Percentiles rank a stretch among this genome's conserved stretches.
Evolutionary conservation across 1,140 invertebrate species (phyloP).

Genomic region (Notospermus geniculatus): DNA sequence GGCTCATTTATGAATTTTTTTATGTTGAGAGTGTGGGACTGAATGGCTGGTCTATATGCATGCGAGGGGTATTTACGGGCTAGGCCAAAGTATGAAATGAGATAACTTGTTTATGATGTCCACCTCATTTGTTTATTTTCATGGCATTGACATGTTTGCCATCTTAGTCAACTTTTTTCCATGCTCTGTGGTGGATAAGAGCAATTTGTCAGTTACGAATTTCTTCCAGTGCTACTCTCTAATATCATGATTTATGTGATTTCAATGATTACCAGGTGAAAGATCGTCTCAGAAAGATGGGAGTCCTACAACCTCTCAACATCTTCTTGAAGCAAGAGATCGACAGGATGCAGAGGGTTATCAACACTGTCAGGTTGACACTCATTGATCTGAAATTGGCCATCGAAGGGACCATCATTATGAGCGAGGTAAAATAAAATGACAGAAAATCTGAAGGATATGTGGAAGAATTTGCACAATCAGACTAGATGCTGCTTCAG

Average conservation of each 20-base stretch:
- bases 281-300: constrained; percentile 72
- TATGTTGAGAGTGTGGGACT: too few relatives aligned
- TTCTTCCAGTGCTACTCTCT: too few relatives aligned
- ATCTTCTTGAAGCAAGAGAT: constrained; percentile 53
- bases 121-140: too few relatives aligned
- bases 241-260: not conserved
- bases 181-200: too few relatives aligned
- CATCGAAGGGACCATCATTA: constrained; percentile 95
- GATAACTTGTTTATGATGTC: too few relatives aligned
- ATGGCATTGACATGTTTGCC: too few relatives aligned
- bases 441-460: constrained; percentile 47
- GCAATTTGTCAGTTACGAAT: too few relatives aligned
- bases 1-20: too few relatives aligned
- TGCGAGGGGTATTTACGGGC: too few relatives aligned
- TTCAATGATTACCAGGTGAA: constrained; percentile 34
- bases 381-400: constrained; percentile 86
- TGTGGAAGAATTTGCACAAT: not conserved
- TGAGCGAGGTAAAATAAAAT: constrained; percentile 77
- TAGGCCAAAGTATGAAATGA: too few relatives aligned
- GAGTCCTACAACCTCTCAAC: constrained; percentile 46
- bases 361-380: constrained; percentile 59
- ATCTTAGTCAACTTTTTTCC: too few relatives aligned
- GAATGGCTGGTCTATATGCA: too few relatives aligned
- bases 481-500: not conserved
- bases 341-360: constrained; percentile 51